These are phyloP conservation scores for Diadumene lineata DNA, from an alignment of 92 coral and sea anemone genomes.

Conservation along the genomic window DNA sequence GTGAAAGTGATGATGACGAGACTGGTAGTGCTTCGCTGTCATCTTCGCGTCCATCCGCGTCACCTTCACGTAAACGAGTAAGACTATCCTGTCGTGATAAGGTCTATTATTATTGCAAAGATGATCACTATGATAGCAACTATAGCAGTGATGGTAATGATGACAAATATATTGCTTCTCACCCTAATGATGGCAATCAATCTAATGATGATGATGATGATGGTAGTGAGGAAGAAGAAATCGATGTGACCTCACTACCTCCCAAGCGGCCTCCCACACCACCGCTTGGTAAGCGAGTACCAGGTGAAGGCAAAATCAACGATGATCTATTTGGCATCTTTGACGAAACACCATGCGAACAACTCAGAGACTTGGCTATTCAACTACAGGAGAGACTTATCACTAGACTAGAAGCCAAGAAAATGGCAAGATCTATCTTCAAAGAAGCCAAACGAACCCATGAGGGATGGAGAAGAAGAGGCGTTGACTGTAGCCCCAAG, in stretches of 20 bases:
- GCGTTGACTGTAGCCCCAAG: neutral
- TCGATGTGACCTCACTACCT: neutral
- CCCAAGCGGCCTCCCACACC: neutral
- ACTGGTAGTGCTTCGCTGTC: no score
- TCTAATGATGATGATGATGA: no score
- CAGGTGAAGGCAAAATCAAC: neutral
- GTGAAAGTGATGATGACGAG: no score
- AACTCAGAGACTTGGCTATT: neutral
- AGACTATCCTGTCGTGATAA: no score
- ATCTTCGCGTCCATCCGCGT: no score
- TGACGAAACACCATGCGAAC: neutral
- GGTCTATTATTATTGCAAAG: no score
- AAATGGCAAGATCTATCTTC: neutral
- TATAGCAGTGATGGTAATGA: no score
- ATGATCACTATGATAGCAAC: no score
- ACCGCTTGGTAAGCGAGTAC: neutral
- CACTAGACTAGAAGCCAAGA: neutral
- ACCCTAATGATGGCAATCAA: no score
- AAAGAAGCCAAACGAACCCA: slow-evolving; percentile 8
- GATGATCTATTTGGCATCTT: neutral
- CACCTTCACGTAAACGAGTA: no score
- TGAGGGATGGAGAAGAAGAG: slow-evolving; percentile 8
- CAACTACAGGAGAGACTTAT: neutral
- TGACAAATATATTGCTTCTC: no score
- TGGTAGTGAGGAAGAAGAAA: no score